Evolutionary conservation across 2,797 vertebrate genomes (phyloP).

Genomic region (Lepus oiostolus): DNA sequence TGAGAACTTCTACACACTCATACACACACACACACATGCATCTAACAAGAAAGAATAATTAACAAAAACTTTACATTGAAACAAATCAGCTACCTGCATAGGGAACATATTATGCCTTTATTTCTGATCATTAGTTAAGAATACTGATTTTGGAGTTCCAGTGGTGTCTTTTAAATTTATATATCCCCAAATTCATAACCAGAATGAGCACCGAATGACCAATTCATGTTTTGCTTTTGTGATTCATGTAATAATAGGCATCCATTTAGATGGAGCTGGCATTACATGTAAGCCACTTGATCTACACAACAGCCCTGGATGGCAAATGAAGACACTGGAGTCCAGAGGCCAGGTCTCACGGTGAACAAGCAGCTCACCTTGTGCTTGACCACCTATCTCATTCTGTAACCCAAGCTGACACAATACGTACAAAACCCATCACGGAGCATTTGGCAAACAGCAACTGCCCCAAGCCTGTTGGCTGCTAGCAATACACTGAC

Average conservation of each 20-base stretch:
- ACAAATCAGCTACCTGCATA: background rate
- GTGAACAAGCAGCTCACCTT: background rate
- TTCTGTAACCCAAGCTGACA: background rate
- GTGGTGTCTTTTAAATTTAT: background rate
- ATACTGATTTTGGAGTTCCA: background rate
- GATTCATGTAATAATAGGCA: background rate
- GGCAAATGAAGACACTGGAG: rapidly evolving
- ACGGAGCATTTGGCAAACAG: background rate
- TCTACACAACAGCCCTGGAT: background rate
- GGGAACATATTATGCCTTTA: background rate
- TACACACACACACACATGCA: background rate
- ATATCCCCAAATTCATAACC: background rate
- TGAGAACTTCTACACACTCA: background rate
- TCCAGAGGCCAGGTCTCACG: background rate
- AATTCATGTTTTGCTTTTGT: background rate
- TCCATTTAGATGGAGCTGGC: background rate
- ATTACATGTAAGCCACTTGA: too few species aligned
- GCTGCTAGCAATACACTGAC: background rate
- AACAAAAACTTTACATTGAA: background rate
- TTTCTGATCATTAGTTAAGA: background rate
- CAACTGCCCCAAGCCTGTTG: background rate
- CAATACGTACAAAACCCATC: background rate
- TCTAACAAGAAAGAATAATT: background rate
- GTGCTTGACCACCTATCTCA: background rate
- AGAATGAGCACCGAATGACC: background rate